Evolutionary conservation across 2,797 vertebrate species (phyloP).

Genomic region (Scyliorhinus canicula): DNA sequence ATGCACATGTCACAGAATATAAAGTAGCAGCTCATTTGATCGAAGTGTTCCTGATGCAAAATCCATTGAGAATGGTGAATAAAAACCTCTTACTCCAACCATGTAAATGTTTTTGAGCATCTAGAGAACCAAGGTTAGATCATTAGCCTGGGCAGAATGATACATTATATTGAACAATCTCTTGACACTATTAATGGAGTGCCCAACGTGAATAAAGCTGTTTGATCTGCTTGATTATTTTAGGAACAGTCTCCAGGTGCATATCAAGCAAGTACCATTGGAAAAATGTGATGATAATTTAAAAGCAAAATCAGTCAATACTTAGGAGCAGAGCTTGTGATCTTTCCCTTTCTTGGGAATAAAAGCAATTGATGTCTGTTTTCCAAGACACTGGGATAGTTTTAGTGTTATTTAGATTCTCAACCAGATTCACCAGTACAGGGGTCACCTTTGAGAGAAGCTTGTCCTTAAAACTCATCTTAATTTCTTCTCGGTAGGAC

Average conservation of each 20-base stretch:
- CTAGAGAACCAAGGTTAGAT: not conserved
- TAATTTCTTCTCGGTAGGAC: not conserved
- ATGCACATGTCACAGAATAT: constrained; percentile 24
- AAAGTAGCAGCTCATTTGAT: constrained; percentile 19
- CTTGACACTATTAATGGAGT: constrained; percentile 19
- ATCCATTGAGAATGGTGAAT: constrained; percentile 1
- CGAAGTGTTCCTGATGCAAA: not conserved
- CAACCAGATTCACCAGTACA: not conserved
- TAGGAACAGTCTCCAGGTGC: constrained; percentile 15
- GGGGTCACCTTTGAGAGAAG: not conserved
- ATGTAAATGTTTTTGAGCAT: not conserved
- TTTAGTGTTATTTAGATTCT: not conserved
- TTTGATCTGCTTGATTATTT: constrained; percentile 30
- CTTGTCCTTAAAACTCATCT: not conserved
- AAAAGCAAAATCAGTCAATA: not conserved
- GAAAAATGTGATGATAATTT: constrained; percentile 7
- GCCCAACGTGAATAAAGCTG: constrained; percentile 20
- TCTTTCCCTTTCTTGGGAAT: constrained; percentile 12
- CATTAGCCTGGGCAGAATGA: constrained; percentile 12
- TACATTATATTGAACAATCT: constrained; percentile 33
- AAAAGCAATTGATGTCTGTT: not conserved
- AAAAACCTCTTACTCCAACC: not conserved
- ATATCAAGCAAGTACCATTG: constrained; percentile 14
- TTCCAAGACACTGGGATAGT: not conserved
- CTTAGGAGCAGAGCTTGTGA: not conserved